These are phyloP conservation scores for Psittacula cyanocephala DNA, from an alignment of 2,113 vertebrate species.

Conservation along the genomic window DNA sequence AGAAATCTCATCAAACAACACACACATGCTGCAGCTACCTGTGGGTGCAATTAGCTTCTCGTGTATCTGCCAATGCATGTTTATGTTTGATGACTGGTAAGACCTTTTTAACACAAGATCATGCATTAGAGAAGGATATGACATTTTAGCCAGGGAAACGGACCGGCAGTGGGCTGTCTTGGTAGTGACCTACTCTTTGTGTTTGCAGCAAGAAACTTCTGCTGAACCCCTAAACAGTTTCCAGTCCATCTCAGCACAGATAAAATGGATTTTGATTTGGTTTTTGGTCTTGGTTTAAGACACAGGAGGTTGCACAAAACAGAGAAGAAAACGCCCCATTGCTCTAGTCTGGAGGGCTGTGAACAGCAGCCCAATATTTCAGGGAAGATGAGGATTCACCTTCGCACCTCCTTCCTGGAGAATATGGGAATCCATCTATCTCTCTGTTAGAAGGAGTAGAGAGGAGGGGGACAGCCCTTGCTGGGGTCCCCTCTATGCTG, in stretches of 20 bases:
- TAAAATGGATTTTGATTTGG: background rate
- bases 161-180: background rate
- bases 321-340: background rate
- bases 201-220: background rate
- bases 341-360: background rate
- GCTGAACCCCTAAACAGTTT: background rate
- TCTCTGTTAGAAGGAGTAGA: background rate
- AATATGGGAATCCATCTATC: background rate
- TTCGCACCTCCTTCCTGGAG: background rate
- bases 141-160: background rate
- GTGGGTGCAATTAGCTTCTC: background rate
- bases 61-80: fast-evolving
- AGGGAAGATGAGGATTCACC: background rate
- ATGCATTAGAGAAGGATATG: background rate
- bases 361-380: background rate
- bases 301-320: background rate
- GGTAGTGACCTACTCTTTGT: background rate
- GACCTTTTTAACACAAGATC: background rate
- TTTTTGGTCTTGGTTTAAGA: background rate
- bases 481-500: background rate
- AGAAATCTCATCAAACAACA: background rate
- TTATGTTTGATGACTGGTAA: background rate
- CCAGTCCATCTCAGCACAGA: background rate
- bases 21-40: background rate
- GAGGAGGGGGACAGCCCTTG: background rate